Evolutionary conservation across 2,113 vertebrate species (phyloP).

Genomic region (Zosterops hypoxanthus): DNA sequence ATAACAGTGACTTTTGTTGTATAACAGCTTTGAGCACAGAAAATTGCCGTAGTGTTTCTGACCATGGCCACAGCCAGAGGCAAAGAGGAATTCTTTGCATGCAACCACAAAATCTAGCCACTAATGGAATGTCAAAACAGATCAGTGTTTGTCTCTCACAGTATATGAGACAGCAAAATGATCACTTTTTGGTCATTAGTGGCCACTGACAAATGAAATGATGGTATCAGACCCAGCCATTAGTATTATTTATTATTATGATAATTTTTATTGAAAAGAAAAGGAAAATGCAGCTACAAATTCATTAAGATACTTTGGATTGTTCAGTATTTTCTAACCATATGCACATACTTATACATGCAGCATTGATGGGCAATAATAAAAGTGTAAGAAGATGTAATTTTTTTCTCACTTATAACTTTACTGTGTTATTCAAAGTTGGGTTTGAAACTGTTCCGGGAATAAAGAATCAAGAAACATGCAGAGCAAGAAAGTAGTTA

Average conservation of each 20-base stretch:
- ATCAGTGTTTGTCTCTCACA: not conserved
- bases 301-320: not conserved
- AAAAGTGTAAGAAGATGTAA: not conserved
- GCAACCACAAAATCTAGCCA: not conserved
- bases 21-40: not conserved
- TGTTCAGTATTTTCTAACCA: not conserved
- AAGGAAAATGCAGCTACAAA: not conserved
- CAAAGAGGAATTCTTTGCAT: not conserved
- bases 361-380: not conserved
- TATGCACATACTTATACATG: no score
- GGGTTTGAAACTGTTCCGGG: not conserved
- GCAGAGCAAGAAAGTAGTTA: not conserved
- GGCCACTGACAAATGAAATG: not conserved
- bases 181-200: not conserved
- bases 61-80: not conserved
- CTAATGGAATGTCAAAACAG: not conserved
- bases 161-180: not conserved
- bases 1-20: not conserved
- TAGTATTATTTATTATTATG: no score
- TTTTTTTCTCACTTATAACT: not conserved
- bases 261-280: not conserved
- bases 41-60: not conserved
- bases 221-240: not conserved
- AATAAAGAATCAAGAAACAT: not conserved
- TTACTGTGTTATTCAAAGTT: not conserved